These are phyloP conservation scores for Tillus elongatus DNA, from an alignment of 2,888 invertebrate species.

Conservation along the genomic window DNA sequence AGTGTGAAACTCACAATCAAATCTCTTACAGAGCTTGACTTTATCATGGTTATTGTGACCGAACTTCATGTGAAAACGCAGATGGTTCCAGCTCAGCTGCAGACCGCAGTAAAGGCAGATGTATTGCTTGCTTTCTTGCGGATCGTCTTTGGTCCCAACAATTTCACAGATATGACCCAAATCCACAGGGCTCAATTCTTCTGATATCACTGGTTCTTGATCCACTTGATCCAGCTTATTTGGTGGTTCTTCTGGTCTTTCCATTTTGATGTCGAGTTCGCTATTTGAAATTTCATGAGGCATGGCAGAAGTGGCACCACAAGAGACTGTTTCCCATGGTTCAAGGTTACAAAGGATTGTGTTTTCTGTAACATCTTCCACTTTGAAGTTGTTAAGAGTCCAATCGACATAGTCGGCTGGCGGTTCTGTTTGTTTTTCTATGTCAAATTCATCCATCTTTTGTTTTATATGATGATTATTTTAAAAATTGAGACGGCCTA, in stretches of 20 bases:
- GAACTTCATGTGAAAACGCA: not conserved
- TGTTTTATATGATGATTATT: too few relatives aligned
- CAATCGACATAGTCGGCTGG: not conserved
- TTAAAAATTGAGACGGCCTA: too few relatives aligned
- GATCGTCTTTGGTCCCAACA: not conserved
- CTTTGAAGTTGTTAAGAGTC: constrained; percentile 1
- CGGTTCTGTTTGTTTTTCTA: not conserved
- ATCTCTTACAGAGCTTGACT: not conserved
- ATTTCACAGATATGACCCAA: constrained; percentile 2
- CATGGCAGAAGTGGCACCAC: not conserved
- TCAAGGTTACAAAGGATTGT: not conserved
- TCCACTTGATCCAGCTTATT: not conserved
- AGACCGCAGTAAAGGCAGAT: constrained; percentile 1
- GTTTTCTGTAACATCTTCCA: not conserved
- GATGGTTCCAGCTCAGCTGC: not conserved
- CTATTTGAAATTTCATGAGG: not conserved
- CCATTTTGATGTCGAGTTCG: too few relatives aligned
- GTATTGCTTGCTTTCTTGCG: not conserved
- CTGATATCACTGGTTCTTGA: too few relatives aligned
- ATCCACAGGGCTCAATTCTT: not conserved
- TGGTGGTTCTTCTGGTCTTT: too few relatives aligned
- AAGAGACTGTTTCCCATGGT: not conserved
- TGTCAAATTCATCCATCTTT: not conserved
- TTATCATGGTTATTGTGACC: not conserved
- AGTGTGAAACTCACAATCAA: constrained; percentile 1